Base-by-base conservation (phyloP, 1,140 invertebrate genomes). In the Pseudachorutes palmiensis region DNA sequence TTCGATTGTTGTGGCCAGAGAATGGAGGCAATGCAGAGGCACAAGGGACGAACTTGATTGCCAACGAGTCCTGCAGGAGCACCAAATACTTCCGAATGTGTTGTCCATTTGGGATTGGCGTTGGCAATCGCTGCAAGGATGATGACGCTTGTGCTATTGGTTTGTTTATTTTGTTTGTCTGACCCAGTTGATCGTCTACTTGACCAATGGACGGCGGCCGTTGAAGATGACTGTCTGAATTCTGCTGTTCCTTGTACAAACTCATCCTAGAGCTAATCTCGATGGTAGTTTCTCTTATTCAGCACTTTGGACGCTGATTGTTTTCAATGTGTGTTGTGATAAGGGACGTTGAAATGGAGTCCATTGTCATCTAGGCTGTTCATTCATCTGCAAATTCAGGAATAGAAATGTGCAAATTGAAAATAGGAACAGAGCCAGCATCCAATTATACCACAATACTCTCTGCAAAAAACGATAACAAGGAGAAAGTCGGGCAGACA, bases 41-140 rank as follows among this genome's bases (percentile, higher is more conserved):
- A 28, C 65, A 26, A 51, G 66, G 49, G 49, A 67, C 66, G 32
- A 71, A 71, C 36, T 68, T 71, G 16, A 71, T 66, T 33, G 66
- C 70, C 19, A 71, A 24, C 31, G 66, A 71, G 31, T 71, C 70
- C 3, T 65, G 62, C 14, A 68, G 65, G 9, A 71, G 66, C 26
- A 71, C 58, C 62, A 71, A 16, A 64, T 68, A 68, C 26, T 41
- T 68, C 2, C 59, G 48, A 12, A 71, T 32, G 22, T 41, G 5
- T 41, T 41, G 36, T 41, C n/a, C n/a, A 41, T 41, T 41, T 41
- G 36, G 36, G 36, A 19, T 41, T 5, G 36, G 36, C 5, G 36
- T 9, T 5, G 36, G 36, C 5, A 41, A 19, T 5, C 19, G 36
- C 5, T 5, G 19, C 5, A 9, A 19, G 36, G 36, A 19, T 41